Evolutionary conservation across 2,797 vertebrate species (phyloP), one percentile per base, ranked within the genome.

Genomic region (Crypturellus tataupa): DNA sequence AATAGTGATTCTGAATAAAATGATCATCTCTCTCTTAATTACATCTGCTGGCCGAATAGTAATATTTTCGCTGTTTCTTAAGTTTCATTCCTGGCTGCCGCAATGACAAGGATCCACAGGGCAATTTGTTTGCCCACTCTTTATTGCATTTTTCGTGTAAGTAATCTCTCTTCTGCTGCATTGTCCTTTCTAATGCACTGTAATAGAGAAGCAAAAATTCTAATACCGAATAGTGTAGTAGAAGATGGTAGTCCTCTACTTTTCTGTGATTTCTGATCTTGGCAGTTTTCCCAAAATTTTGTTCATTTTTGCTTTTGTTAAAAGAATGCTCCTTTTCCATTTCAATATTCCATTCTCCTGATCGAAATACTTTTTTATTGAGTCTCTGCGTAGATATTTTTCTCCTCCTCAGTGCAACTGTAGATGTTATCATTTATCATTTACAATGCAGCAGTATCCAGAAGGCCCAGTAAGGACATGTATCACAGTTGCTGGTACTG

Each of bases 91-190:
- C 81, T 94, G 80, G 73, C n/a, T 95, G 40, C n/a, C 80, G 39
- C 0, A 0, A 78, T 82, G 56, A 73, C 40, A 65, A 31, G 27
- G 6, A 84, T 4, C 33, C 21, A 25, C 35, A 7, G 4, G 69
- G n/a, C 33, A 62, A 44, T 69, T 87, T 93, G 5, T 69, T n/a
- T 95, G 67, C 90, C 69, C 40, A 80, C 78, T 67, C 16, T 27
- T 87, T 60, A 85, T 68, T 76, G 15, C 16, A 91, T 91, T 94
- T 79, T 92, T 69, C 75, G 27, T 68, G 53, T 89, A 94, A 71
- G 17, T 35, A 94, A 87, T 92, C 24, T 18, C 39, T 7, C 0
- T 71, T 86, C n/a, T 87, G 19, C 79, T 17, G 4, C 90, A 67
- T 62, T 80, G 25, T 79, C 23, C 12, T 80, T 76, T 21, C 19